Evolutionary conservation across 2,888 invertebrate species (phyloP).

Genomic region (Clostera curtula): DNA sequence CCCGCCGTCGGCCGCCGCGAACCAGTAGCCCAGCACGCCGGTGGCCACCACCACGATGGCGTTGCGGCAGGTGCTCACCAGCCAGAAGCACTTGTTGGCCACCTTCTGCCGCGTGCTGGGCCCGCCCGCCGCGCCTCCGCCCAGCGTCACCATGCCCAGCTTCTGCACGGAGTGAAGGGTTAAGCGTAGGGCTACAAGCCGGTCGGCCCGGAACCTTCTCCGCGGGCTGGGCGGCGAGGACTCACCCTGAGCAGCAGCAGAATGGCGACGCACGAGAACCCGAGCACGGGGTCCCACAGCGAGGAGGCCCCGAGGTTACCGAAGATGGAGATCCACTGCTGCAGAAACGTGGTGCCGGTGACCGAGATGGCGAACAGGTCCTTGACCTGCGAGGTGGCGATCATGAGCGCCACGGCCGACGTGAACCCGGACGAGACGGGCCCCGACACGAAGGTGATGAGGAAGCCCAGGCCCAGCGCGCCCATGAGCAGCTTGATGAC

Average conservation of each 20-base stretch:
- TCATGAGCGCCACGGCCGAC: slow-evolving; percentile 91
- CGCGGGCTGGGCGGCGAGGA: background rate
- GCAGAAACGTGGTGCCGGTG: slow-evolving; percentile 83
- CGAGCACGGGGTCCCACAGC: slow-evolving; percentile 84
- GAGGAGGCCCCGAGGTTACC: slow-evolving; percentile 78
- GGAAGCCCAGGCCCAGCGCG: slow-evolving; percentile 86
- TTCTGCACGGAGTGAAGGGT: slow-evolving; percentile 57
- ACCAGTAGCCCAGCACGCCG: slow-evolving; percentile 80
- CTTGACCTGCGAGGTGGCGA: slow-evolving; percentile 91
- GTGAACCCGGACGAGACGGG: slow-evolving; percentile 93
- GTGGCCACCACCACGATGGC: slow-evolving; percentile 87
- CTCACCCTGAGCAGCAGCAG: slow-evolving; percentile 85
- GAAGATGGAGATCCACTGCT: slow-evolving; percentile 84
- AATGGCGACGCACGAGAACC: slow-evolving; percentile 82
- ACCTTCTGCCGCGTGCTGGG: slow-evolving; percentile 73
- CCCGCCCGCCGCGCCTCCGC: slow-evolving; percentile 66
- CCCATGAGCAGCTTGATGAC: slow-evolving; percentile 87
- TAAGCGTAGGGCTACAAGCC: background rate
- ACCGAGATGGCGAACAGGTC: slow-evolving; percentile 85
- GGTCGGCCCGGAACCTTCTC: background rate
- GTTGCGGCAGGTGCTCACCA: slow-evolving; percentile 87
- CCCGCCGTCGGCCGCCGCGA: slow-evolving; percentile 60
- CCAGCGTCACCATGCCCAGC: slow-evolving; percentile 78
- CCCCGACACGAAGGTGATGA: slow-evolving; percentile 92
- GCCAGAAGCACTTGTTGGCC: slow-evolving; percentile 81